Percentiles rank a stretch among this genome's conserved stretches.
Evolutionary conservation across 2,113 vertebrate genomes (phyloP).

Genomic region (Ctenomys sociabilis): DNA sequence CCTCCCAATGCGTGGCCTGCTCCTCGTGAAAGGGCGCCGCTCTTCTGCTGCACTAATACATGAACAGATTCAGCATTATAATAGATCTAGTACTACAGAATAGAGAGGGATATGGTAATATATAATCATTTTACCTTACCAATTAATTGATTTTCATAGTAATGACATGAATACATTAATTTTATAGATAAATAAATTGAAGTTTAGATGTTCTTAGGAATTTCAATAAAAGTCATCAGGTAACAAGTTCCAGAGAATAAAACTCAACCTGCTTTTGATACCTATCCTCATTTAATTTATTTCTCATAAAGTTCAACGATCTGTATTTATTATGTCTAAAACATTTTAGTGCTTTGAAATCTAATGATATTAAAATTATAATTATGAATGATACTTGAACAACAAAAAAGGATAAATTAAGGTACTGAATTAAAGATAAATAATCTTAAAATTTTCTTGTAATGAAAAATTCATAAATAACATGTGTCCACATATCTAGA

Average conservation of each 20-base stretch:
- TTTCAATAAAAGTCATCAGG: neutral
- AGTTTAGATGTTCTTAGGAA: neutral
- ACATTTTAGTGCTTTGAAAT: neutral
- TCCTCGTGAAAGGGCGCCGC: accelerated
- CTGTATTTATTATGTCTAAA: neutral
- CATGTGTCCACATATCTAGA: neutral
- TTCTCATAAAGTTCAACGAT: neutral
- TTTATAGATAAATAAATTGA: neutral
- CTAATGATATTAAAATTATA: neutral
- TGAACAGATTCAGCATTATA: neutral
- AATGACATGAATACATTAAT: neutral
- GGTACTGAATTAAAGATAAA: neutral
- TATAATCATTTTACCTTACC: neutral
- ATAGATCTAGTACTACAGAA: neutral
- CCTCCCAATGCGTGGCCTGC: neutral
- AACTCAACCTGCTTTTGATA: neutral
- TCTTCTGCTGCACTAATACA: neutral
- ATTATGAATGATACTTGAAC: neutral
- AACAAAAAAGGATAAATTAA: neutral
- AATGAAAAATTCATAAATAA: neutral
- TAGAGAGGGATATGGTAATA: neutral
- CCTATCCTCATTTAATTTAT: neutral
- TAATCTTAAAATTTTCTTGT: neutral
- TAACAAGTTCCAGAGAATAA: neutral
- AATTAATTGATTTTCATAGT: neutral